Conservation (phyloP, 1,140 invertebrate species). For the Anoplolepis gracilipes region DNA sequence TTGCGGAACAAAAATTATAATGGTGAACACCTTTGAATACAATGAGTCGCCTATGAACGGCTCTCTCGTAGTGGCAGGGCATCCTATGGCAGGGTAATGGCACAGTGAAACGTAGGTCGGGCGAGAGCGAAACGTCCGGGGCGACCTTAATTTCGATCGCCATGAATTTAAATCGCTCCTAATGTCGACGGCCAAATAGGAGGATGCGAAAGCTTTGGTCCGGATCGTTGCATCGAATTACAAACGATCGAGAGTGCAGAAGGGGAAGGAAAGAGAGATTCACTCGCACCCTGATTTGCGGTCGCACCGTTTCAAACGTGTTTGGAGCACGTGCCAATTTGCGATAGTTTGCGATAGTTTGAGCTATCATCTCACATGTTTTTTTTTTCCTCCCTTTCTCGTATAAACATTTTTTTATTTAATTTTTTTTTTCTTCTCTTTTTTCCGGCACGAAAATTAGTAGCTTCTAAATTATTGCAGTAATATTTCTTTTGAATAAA, state of each 20-base stretch:
- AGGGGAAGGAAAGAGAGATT: background rate
- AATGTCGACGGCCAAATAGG: slow-evolving; percentile 55
- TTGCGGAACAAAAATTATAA: slow-evolving; percentile 49
- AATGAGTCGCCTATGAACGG: slow-evolving; percentile 53
- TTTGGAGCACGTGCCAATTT: slow-evolving; percentile 15
- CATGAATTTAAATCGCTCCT: slow-evolving; percentile 63
- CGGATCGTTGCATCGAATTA: slow-evolving; percentile 49
- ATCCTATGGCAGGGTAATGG: slow-evolving; percentile 45
- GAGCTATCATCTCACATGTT: background rate
- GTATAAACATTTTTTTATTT: background rate
- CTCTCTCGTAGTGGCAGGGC: background rate
- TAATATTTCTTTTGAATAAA: background rate
- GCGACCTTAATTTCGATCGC: slow-evolving; percentile 61
- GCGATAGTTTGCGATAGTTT: slow-evolving; percentile 13
- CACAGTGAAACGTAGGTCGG: slow-evolving; percentile 22
- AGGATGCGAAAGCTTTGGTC: slow-evolving; percentile 53
- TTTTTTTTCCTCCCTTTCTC: background rate
- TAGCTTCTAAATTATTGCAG: background rate
- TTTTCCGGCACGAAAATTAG: background rate
- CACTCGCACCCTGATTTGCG: background rate
- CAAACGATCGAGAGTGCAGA: background rate
- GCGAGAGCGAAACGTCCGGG: slow-evolving; percentile 46
- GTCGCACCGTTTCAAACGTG: background rate
- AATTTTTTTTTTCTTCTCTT: background rate
- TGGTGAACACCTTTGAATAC: slow-evolving; percentile 53